Evolutionary conservation across 2,113 vertebrate genomes (phyloP).

Genomic region (Cebus imitator): DNA sequence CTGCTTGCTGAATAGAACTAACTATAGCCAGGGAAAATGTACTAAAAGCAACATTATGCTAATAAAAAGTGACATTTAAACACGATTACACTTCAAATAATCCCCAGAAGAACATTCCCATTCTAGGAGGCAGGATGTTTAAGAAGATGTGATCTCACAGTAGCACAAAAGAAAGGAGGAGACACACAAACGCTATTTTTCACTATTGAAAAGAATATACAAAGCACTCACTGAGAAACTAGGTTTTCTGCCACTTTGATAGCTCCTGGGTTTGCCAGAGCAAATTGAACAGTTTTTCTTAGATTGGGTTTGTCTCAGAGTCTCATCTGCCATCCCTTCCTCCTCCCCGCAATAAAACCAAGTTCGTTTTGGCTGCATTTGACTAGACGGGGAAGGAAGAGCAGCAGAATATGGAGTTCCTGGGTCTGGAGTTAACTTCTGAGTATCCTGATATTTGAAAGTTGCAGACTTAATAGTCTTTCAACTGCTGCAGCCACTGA

Average conservation of each 20-base stretch:
- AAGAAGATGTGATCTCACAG: constrained; percentile 8
- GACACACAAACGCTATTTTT: not conserved
- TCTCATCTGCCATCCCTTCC: not conserved
- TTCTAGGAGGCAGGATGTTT: constrained; percentile 25
- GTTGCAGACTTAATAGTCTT: not conserved
- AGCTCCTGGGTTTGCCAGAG: not conserved
- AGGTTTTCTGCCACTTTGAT: not conserved
- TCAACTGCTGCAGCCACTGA: not conserved
- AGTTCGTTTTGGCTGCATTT: not conserved
- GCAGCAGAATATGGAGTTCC: not conserved
- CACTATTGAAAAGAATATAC: constrained; percentile 37
- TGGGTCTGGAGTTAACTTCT: not conserved
- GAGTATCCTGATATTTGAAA: not conserved
- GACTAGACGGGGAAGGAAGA: not conserved
- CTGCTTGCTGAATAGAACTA: not conserved
- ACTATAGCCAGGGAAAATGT: not conserved
- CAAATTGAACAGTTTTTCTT: not conserved
- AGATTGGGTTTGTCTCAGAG: not conserved
- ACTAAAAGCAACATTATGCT: not conserved
- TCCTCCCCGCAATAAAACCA: not conserved
- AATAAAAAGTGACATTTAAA: not conserved
- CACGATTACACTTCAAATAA: not conserved
- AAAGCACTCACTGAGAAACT: not conserved
- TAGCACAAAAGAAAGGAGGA: constrained; percentile 22
- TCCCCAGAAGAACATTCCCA: not conserved